Percentiles rank a stretch among this genome's conserved stretches.
Evolutionary conservation across 2,888 invertebrate species (phyloP).

Genomic region (Phymatocera aterrima): DNA sequence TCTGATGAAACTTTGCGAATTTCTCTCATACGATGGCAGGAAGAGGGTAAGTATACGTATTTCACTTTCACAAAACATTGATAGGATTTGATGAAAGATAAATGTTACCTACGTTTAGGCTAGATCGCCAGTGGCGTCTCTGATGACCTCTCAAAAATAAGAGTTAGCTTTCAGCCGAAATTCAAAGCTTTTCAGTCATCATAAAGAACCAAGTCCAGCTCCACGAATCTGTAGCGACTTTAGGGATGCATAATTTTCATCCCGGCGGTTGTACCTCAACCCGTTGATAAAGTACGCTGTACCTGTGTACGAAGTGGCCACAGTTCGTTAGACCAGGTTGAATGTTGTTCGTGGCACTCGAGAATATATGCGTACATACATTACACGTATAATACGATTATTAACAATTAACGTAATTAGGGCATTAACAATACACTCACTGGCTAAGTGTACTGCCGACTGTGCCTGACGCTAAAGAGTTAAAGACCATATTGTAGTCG

Average conservation of each 20-base stretch:
- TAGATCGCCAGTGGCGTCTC: too few relatives aligned
- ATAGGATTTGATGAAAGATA: too few relatives aligned
- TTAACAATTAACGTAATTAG: constrained; percentile 23
- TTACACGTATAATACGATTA: background rate
- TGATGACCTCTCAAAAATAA: background rate
- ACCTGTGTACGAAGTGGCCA: background rate
- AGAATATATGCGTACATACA: background rate
- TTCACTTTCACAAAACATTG: too few relatives aligned
- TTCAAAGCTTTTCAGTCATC: background rate
- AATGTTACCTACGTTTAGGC: too few relatives aligned
- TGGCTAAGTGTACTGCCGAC: background rate
- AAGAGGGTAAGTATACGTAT: too few relatives aligned
- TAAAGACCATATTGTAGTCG: constrained; percentile 42
- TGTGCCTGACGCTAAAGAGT: constrained; percentile 37
- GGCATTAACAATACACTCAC: constrained; percentile 32
- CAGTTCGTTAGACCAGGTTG: constrained; percentile 3
- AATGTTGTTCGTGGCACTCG: background rate
- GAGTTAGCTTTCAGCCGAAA: background rate
- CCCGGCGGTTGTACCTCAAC: background rate
- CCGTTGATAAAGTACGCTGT: background rate
- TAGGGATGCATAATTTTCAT: background rate
- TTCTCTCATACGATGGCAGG: too few relatives aligned
- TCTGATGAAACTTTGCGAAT: too few relatives aligned
- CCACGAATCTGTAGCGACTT: background rate
- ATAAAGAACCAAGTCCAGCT: background rate